Evolutionary conservation across 1,140 invertebrate species (phyloP), one percentile per base, ranked within the genome.

Genomic region (Glossosoma conforme): DNA sequence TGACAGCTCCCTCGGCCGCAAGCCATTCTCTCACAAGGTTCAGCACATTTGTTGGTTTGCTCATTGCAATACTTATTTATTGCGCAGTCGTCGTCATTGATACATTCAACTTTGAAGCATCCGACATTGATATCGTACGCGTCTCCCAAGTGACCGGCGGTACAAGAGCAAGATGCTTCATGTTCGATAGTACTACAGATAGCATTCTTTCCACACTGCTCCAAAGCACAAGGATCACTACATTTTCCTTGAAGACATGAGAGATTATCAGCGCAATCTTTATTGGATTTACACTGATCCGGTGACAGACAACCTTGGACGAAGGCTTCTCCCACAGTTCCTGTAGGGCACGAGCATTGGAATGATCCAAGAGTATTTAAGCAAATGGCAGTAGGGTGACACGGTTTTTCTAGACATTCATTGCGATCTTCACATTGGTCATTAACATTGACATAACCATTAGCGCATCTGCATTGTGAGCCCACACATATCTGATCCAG

Each of bases 81-180:
- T 2, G 84, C 67, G 64, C 91, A 93, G 43, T 92, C 87, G 22
- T 77, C 77, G 66, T 87, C 79, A 5, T 78, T 76, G 1, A 86
- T 69, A 65, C 90, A 93, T 72, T 92, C 89, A 1, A 90, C 88
- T 73, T 85, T 85, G 67, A 89, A 89, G 59, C 87, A 90, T 8
- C 86, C 87, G 9, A 86, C 74, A 52, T 74, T 75, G 30, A 72
- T 67, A 65, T 89, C 83, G 52, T 79, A 77, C 1, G 89, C 79
- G 74, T 93, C 88, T 3, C 91, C 91, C 10, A 90, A 73, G 64
- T 85, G 84, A 13, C 88, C 88, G 45, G 81, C 75, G 35, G 86
- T 84, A 66, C 91, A 93, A 32, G 76, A 69, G 62, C 87, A 91
- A 11, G 75, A 64, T 1, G 84, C 77, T 45, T 71, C 73, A 53